Evolutionary conservation across 2,797 vertebrate species (phyloP).

Genomic region (Anniella stebbinsi): DNA sequence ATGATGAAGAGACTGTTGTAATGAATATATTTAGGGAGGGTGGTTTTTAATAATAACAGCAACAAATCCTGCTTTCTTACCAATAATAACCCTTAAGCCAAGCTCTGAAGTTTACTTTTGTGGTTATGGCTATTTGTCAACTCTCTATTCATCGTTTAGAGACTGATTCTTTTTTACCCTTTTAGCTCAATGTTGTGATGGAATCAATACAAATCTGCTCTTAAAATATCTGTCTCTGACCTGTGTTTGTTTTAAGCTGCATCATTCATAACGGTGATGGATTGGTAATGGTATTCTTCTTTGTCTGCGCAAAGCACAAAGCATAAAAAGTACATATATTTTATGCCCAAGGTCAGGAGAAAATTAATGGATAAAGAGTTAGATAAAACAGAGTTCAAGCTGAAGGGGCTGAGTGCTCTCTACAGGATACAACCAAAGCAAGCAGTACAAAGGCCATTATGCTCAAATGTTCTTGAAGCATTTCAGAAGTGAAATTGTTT

Average conservation of each 20-base stretch:
- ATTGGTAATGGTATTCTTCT: conserved; percentile 86
- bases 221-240: conserved; percentile 85
- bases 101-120: conserved; percentile 63
- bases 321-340: conserved; percentile 85
- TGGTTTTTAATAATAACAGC: conserved; percentile 64
- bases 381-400: conserved; percentile 91
- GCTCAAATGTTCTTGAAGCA: conserved; percentile 83
- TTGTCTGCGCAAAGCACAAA: conserved; percentile 82
- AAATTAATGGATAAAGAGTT: conserved; percentile 91
- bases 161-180: conserved; percentile 64
- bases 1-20: conserved; percentile 39
- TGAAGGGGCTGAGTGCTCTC: conserved; percentile 84
- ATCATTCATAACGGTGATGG: conserved; percentile 93
- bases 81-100: conserved; percentile 69
- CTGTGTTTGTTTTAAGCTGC: conserved; percentile 86
- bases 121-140: conserved; percentile 71
- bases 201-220: conserved; percentile 84
- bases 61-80: conserved; percentile 58
- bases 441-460: conserved; percentile 87
- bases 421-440: conserved; percentile 83
- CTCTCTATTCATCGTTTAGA: conserved; percentile 79
- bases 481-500: conserved; percentile 83
- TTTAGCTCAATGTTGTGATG: conserved; percentile 77
- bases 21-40: conserved; percentile 60
- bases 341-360: conserved; percentile 87